Evolutionary conservation across 2,113 vertebrate genomes (phyloP).

Genomic region (Vombatus ursinus): DNA sequence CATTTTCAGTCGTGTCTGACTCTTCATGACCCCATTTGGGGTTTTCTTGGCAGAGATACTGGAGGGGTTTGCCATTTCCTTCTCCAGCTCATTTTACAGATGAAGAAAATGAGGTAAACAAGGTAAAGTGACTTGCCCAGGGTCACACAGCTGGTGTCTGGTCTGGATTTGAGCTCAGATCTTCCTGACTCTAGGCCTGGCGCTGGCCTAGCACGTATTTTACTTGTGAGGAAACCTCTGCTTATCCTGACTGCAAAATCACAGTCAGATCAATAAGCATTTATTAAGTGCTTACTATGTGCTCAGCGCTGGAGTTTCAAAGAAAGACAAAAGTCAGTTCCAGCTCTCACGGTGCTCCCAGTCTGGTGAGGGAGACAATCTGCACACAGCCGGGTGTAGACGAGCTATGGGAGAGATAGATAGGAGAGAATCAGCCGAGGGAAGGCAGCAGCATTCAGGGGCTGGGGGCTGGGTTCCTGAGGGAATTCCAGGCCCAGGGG

Average conservation of each 20-base stretch:
- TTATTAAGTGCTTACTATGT: not conserved
- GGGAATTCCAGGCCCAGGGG: too few species aligned
- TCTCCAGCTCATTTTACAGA: not conserved
- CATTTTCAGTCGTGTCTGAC: too few species aligned
- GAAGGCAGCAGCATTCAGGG: not conserved
- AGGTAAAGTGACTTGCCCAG: not conserved
- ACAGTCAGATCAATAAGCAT: not conserved
- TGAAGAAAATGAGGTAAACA: not conserved
- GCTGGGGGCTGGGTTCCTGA: not conserved
- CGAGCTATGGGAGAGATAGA: too few species aligned
- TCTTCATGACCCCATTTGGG: not conserved
- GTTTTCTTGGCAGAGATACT: not conserved
- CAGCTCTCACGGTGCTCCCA: not conserved
- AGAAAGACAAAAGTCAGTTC: not conserved
- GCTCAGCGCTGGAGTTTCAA: not conserved
- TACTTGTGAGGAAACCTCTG: not conserved
- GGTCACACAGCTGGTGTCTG: not conserved
- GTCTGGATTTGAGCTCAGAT: too few species aligned
- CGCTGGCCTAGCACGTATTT: not conserved
- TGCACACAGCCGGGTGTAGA: too few species aligned
- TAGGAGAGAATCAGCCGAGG: not conserved
- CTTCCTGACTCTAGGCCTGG: not conserved
- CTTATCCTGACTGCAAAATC: not conserved
- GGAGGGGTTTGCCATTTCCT: not conserved
- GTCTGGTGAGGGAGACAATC: too few species aligned